These are phyloP conservation scores for Mesocentrotus franciscanus DNA, from an alignment of 53 echinoderm and acorn worm species.

Conservation along the genomic window DNA sequence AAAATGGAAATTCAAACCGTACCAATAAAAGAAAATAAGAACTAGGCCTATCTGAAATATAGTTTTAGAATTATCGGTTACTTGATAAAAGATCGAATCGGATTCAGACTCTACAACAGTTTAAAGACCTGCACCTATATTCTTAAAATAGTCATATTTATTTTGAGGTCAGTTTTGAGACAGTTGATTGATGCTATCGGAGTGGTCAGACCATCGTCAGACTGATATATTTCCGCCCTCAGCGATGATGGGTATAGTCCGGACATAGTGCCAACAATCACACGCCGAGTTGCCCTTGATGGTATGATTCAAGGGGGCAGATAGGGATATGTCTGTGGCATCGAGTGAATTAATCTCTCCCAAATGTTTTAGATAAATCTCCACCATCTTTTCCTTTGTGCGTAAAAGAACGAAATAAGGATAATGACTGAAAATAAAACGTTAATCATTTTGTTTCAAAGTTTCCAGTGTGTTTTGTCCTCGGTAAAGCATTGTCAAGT, in stretches of 20 bases:
- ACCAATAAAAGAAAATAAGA: not conserved
- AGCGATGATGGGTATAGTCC: not conserved
- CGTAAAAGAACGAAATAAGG: no score
- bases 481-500: no score
- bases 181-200: not conserved
- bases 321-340: not conserved
- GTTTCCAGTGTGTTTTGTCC: no score
- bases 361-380: no score
- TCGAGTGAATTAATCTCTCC: no score
- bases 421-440: no score
- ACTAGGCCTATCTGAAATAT: not conserved
- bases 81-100: not conserved
- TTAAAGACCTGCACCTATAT: not conserved
- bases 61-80: not conserved
- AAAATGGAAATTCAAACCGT: not conserved
- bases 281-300: conserved; percentile 4
- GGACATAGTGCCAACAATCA: not conserved
- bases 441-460: no score
- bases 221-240: conserved; percentile 41
- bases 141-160: not conserved
- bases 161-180: not conserved
- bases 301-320: not conserved
- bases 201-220: conserved; percentile 7
- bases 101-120: not conserved
- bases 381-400: no score